Evolutionary conservation across 92 coral and sea anemone genomes (phyloP).

Genomic region (Phenganax marumi): DNA sequence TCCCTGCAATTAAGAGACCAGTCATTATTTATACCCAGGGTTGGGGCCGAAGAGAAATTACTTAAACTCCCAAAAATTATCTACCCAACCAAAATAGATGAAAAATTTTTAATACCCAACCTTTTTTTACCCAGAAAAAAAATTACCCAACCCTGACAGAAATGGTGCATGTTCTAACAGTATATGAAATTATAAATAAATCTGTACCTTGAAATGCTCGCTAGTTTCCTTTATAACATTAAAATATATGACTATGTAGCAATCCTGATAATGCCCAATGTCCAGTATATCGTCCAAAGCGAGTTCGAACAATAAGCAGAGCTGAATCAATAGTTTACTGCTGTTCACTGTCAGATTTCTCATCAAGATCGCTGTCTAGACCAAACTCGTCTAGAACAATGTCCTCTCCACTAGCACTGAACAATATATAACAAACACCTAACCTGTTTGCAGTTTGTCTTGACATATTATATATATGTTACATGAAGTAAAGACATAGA

Average conservation of each 20-base stretch:
- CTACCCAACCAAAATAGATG: not conserved
- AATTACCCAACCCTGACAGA: constrained; percentile 9
- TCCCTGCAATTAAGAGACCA: too few species aligned
- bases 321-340: too few species aligned
- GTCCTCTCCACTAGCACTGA: constrained; percentile 23
- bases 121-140: not conserved
- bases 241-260: too few species aligned
- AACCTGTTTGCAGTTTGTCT: not conserved
- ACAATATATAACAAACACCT: constrained; percentile 2
- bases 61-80: too few species aligned
- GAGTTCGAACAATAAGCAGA: not conserved
- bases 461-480: not conserved
- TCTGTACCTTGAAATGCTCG: too few species aligned
- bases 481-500: constrained; percentile 1
- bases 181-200: too few species aligned
- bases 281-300: too few species aligned
- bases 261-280: too few species aligned
- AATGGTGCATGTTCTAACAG: constrained; percentile 3
- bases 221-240: too few species aligned
- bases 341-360: too few species aligned
- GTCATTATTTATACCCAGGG: too few species aligned
- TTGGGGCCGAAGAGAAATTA: too few species aligned
- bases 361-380: not conserved
- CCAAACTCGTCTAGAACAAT: constrained; percentile 34
- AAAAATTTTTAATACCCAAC: not conserved